Base-by-base conservation (phyloP, 2,888 invertebrate species). In the Orchesellides sinensis region DNA sequence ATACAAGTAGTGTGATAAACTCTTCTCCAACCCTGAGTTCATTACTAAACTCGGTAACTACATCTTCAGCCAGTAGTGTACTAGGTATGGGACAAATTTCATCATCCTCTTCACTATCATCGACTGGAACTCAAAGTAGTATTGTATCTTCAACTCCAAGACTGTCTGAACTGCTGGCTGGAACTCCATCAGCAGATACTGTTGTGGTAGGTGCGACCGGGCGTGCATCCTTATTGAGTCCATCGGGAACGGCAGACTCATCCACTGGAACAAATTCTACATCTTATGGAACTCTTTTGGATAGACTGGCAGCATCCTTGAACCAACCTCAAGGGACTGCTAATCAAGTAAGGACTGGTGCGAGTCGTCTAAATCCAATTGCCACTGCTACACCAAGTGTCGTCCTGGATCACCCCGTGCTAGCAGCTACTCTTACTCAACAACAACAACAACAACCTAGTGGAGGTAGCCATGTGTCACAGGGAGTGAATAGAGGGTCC, bases 121-220 rank as follows among this genome's bases (percentile, higher is more conserved):
- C 59, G 4, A 73, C 25, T 14, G 2, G 40, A 0, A 65, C 75
- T 1, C 74, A 74, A 52, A 84, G 66, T 63, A 84, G 83, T 63
- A 74, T 86, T 40, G 84, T 83, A 8, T 87, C 86, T 1, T 91
- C 92, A 10, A 92, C 93, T 90, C 92, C 92, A 45, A 91, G 92
- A 49, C 90, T 93, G 52, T 92, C 92, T 25, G 93, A 93, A 29
- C 89, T 93, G 61, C 89, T 93, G 65, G 92, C 92, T 74, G 92
- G 92, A 19, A 92, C 92, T 1, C 92, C 93, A 1, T 92, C 92
- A 2, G 93, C 93, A 14, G 92, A 93, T 87, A 91, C 92, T 88
- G 92, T 92, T 21, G 92, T 92, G 83, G 91, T 92, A 32, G 92
- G 92, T 79, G 90, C 92, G 23, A 77, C 61, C 27, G 77, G 77